Conservation (phyloP, 2,888 invertebrate species). For the Augochlorella aurata region DNA sequence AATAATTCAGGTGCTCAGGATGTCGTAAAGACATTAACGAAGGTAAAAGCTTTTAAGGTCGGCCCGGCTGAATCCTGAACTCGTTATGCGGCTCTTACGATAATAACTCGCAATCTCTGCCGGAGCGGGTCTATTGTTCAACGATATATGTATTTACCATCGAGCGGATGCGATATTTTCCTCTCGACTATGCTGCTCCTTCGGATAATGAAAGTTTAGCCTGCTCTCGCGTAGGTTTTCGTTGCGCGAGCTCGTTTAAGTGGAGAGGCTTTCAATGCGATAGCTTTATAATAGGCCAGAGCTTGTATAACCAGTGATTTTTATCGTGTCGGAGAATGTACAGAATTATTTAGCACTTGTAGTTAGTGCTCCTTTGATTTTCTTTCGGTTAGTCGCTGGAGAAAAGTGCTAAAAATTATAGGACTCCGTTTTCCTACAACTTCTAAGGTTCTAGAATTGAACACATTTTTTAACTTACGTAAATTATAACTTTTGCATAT, state of each 20-base stretch:
- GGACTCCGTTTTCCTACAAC: too few relatives aligned
- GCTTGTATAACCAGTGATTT: background rate
- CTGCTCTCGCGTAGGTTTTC: background rate
- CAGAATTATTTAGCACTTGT: background rate
- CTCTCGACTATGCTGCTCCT: background rate
- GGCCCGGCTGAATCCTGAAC: slow-evolving; percentile 62
- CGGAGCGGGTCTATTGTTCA: slow-evolving; percentile 45
- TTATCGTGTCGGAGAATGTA: background rate
- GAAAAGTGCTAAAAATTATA: background rate
- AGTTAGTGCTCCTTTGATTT: background rate
- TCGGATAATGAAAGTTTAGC: slow-evolving; percentile 8
- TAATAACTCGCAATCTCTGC: slow-evolving; percentile 65
- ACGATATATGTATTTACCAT: slow-evolving; percentile 52
- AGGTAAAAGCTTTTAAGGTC: slow-evolving; percentile 65
- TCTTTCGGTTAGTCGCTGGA: background rate
- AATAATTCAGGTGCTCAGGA: slow-evolving; percentile 72
- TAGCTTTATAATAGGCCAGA: background rate
- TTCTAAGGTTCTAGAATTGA: too few relatives aligned
- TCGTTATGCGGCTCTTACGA: slow-evolving; percentile 63
- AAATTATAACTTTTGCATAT: too few relatives aligned
- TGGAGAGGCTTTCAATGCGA: background rate
- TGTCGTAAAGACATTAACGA: slow-evolving; percentile 68
- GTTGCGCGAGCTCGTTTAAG: background rate
- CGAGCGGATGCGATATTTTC: slow-evolving; percentile 13
- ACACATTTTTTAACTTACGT: too few relatives aligned